phyloP scores from a whole-genome alignment of 2,888 invertebrate species.

The Agrochola lychnidis region DNA sequence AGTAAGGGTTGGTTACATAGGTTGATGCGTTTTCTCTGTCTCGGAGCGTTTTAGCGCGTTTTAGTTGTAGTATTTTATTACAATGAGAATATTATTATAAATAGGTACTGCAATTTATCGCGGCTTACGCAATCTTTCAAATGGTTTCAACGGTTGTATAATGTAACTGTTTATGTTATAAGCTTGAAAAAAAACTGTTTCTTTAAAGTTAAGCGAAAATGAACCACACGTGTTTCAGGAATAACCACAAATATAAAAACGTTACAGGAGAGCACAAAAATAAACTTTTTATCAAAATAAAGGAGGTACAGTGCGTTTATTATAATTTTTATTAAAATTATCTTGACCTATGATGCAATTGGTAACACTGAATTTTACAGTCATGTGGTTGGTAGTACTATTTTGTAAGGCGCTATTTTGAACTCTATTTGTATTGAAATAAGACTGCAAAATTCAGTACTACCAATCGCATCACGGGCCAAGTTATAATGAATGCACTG shows the following conservation, averaged over 20 bases:
- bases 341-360: too few relatives aligned
- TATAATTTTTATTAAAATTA: too few relatives aligned
- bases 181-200: background rate
- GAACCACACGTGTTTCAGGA: background rate
- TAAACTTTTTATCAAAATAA: background rate
- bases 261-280: background rate
- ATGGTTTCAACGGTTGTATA: slow-evolving; percentile 17
- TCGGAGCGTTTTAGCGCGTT: background rate
- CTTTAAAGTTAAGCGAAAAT: background rate
- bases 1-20: background rate
- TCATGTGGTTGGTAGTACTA: too few relatives aligned
- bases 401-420: too few relatives aligned
- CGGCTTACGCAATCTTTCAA: slow-evolving; percentile 33
- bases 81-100: background rate
- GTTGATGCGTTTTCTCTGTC: background rate
- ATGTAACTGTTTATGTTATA: background rate
- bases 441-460: too few relatives aligned
- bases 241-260: slow-evolving; percentile 9
- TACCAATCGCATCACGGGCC: too few relatives aligned
- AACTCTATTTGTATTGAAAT: too few relatives aligned
- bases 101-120: background rate
- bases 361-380: too few relatives aligned
- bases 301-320: background rate
- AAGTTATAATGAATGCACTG: too few relatives aligned
- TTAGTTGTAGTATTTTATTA: background rate